Evolutionary conservation across 2,888 invertebrate genomes (phyloP), one percentile per base, ranked within the genome.

Genomic region (Dynastes tityus): DNA sequence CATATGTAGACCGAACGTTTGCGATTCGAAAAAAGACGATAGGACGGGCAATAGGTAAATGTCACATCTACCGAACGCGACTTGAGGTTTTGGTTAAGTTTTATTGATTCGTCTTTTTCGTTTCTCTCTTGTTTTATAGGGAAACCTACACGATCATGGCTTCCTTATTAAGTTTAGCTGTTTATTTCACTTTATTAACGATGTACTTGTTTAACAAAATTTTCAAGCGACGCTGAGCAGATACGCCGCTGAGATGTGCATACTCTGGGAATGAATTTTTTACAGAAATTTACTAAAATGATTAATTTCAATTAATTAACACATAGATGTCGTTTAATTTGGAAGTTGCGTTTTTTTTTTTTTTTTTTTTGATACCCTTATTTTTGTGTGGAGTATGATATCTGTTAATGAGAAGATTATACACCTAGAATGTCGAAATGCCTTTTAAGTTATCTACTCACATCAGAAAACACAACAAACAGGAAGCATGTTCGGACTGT

Each of bases 21-120:
- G 82, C 80, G 87, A 87, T 81, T 58, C 73, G 16, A 86, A 84
- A 81, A 82, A 83, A 63, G 87, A 87, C 64, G 86, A 85, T 81
- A 75, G 64, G 27, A 81, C 79, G 77, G 81, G 81, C 13, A 82
- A 82, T 75, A 80, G 81, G 84, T 84, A 80, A 78, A 71, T 73
- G 6, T 70, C n/a, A 49, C 45, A n/a, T 67, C 27, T 22, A 27
- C 27, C 27, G 29, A 27, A 22, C 75, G 64, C 63, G 61, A 13
- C 8, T 67, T 53, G 16, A 22, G 8, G 37, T 40, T 22, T 58
- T 27, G 16, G 45, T 45, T 13, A 68, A 13, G 27, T n/a, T 16
- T 73, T 55, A 55, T 40, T 55, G 58, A 73, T 61, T 58, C 55
- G 55, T 58, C n/a, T 73, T 53, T 58, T 55, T 61, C 73, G 40